Percentiles rank a stretch among this genome's conserved stretches.
These are phyloP conservation scores for Malacoctenus gilli DNA, from an alignment of 2,797 vertebrate genomes.

Conservation along the genomic window DNA sequence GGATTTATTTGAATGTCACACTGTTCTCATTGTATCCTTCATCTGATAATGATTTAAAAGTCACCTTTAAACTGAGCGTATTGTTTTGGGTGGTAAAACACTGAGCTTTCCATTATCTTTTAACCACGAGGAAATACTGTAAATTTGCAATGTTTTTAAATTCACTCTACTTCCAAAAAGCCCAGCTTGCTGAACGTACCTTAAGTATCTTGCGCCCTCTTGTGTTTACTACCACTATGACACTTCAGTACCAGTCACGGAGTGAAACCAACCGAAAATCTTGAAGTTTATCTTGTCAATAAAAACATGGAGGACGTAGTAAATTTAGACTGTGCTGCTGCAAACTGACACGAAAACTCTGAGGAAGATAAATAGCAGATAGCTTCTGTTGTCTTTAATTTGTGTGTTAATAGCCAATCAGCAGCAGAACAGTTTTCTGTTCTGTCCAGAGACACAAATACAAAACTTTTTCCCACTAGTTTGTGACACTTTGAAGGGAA, in stretches of 20 bases:
- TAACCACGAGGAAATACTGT: not conserved
- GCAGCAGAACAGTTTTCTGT: not conserved
- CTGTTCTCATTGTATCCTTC: no score
- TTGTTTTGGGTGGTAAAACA: no score
- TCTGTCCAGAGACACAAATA: not conserved
- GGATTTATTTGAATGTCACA: no score
- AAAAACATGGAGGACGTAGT: not conserved
- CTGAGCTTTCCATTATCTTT: no score
- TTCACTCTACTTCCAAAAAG: not conserved
- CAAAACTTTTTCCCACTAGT: no score
- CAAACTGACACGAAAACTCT: not conserved
- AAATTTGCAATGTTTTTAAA: no score
- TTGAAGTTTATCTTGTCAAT: not conserved
- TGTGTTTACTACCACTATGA: slow-evolving; percentile 51
- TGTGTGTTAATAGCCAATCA: not conserved
- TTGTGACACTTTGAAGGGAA: no score
- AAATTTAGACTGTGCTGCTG: not conserved
- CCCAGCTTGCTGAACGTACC: not conserved
- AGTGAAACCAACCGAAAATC: not conserved
- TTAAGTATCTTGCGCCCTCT: slow-evolving; percentile 58
- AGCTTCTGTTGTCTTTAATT: not conserved
- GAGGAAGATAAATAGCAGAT: not conserved
- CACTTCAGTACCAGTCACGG: slow-evolving; percentile 4
- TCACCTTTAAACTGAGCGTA: no score
- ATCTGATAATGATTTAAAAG: no score